Percentiles rank a stretch among this genome's conserved stretches.
Evolutionary conservation across 2,113 vertebrate genomes (phyloP).

Genomic region (Picathartes gymnocephalus): DNA sequence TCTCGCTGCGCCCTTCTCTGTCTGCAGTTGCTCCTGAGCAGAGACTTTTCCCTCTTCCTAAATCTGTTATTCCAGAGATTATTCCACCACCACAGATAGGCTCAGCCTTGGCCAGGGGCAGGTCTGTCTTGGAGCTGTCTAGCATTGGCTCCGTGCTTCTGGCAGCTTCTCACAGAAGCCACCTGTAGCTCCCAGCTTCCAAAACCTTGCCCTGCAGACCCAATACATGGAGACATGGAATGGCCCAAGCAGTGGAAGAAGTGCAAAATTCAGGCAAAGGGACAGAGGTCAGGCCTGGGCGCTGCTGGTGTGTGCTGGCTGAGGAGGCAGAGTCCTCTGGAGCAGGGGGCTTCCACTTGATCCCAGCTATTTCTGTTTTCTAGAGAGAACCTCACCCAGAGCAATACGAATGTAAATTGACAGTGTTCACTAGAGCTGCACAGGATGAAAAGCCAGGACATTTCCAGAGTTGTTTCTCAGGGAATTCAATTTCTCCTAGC

Average conservation of each 20-base stretch:
- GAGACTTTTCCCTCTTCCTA: background rate
- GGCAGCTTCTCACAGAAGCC: background rate
- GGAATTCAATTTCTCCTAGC: slow-evolving; percentile 5
- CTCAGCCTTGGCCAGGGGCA: background rate
- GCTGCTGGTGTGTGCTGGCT: background rate
- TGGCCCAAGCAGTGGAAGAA: background rate
- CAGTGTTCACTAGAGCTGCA: background rate
- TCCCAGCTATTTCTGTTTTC: background rate
- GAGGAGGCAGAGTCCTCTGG: background rate
- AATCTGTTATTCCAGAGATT: background rate
- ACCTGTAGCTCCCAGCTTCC: background rate
- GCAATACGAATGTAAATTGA: background rate
- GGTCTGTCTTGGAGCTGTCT: background rate
- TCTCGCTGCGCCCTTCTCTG: background rate
- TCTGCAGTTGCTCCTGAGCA: background rate
- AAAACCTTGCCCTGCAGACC: background rate
- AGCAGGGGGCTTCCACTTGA: background rate
- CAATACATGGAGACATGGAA: background rate
- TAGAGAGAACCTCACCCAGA: background rate
- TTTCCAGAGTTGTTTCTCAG: background rate
- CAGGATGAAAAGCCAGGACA: background rate
- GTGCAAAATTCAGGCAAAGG: background rate
- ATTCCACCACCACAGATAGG: background rate
- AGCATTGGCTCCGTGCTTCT: background rate
- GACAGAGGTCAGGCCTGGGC: background rate